Base-by-base conservation (phyloP, 2,113 vertebrate genomes). In the Chionomys nivalis region DNA sequence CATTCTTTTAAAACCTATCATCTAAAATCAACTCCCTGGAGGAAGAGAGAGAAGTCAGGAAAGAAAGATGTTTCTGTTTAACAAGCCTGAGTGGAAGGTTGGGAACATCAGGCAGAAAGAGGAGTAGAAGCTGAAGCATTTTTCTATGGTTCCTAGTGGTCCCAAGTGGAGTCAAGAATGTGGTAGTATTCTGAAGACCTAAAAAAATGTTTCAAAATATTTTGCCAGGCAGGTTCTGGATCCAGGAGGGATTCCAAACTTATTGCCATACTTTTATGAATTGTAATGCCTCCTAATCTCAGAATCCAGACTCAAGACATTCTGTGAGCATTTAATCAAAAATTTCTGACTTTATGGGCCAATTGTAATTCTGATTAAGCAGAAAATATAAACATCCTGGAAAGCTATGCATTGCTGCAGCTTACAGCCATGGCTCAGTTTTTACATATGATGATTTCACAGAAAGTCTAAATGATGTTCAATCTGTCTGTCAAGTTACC, bases 1-100 rank as follows among this genome's bases (percentile, higher is more conserved):
- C 9, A 76, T 96, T 96, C 58, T 88, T 89, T n/a, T 87, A 90
- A 95, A 90, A 87, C 52, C 49, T 76, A 79, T 7, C 83, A 86
- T 66, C 70, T 92, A 63, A 58, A 42, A 79, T 89, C 61, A 83
- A 63, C 39, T 78, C 31, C 16, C 28, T 2, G 33, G 87, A 87
- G 61, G 49, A 82, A 68, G 31, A 33, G 4, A 83, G 33, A 26
- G 26, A 89, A 85, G 33, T 78, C 24, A 47, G 55, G 49, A 91
- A 75, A 91, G 55, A 91, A 63, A 77, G 36, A 77, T 39, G 42
- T 90, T 94, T 2, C 21, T 7, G 2, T 65, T 85, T 42, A 70
- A 19, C 33, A 78, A 4, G 11, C 2, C 24, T 42, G 14, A 36
- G 39, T 73, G 13, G 33, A 81, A 87, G 61, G 61, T 81, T 36